phyloP scores from a whole-genome alignment of 2,797 vertebrate species.

The Anomalospiza imberbis region DNA sequence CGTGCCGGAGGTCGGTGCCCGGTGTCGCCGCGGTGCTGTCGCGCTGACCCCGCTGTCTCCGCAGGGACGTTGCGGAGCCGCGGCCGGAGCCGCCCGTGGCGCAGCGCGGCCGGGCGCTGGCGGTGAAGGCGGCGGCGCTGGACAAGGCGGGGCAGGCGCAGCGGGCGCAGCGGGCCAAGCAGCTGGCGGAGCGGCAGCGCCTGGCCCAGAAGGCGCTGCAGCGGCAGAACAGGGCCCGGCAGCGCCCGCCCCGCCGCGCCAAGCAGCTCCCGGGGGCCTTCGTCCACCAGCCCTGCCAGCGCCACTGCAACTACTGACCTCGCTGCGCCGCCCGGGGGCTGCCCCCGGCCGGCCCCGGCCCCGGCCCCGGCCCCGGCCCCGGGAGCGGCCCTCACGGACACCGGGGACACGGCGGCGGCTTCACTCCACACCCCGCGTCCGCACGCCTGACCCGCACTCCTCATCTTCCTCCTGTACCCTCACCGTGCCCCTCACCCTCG shows the following conservation, averaged over 20 bases:
- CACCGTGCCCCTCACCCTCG: not conserved
- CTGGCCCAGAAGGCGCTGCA: slow-evolving; percentile 88
- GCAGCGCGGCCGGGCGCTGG: slow-evolving; percentile 74
- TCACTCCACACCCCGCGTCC: not conserved
- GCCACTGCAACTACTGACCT: slow-evolving; percentile 90
- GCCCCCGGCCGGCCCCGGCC: not conserved
- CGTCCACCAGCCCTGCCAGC: slow-evolving; percentile 94
- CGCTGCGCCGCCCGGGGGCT: not conserved
- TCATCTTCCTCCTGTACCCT: not conserved
- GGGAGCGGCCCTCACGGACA: not conserved
- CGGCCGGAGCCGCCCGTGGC: slow-evolving; percentile 66
- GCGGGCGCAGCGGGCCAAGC: slow-evolving; percentile 87
- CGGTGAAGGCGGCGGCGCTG: slow-evolving; percentile 80
- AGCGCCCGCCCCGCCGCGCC: slow-evolving; percentile 81
- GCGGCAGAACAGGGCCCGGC: slow-evolving; percentile 89
- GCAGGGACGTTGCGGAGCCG: slow-evolving; percentile 76
- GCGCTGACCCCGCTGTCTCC: not conserved
- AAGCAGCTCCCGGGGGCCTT: slow-evolving; percentile 79
- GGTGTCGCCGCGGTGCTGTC: not conserved
- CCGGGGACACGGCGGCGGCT: not conserved
- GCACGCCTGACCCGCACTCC: not conserved
- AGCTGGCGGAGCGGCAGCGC: slow-evolving; percentile 84
- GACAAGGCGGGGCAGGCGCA: slow-evolving; percentile 88
- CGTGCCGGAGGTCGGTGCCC: not conserved
- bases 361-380: not conserved